phyloP scores from a whole-genome alignment of 2,888 invertebrate genomes.

The Rugalucina vietnamica region DNA sequence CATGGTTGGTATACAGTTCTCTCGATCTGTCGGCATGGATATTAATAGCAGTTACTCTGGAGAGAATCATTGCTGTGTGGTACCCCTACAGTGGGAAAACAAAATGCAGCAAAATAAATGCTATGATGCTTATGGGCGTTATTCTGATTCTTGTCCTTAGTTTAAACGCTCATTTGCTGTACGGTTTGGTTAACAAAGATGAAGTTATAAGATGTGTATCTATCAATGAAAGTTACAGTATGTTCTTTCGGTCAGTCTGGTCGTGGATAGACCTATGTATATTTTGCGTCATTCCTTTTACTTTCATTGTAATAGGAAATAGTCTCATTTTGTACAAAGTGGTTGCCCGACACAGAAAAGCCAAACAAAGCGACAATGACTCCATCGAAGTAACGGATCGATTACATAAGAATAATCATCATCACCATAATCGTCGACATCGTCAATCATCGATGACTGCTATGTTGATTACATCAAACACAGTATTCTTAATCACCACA shows the following conservation, averaged over 20 bases:
- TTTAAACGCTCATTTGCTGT: slow-evolving; percentile 72
- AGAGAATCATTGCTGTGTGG: slow-evolving; percentile 73
- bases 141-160: slow-evolving; percentile 57
- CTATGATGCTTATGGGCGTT: slow-evolving; percentile 43
- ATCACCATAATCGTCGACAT: too few species aligned
- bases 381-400: slow-evolving; percentile 9
- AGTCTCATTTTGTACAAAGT: slow-evolving; percentile 69
- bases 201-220: slow-evolving; percentile 50
- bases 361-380: background rate
- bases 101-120: slow-evolving; percentile 60
- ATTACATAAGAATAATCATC: too few species aligned
- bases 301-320: slow-evolving; percentile 73
- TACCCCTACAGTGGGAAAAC: slow-evolving; percentile 68
- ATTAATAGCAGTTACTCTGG: too few species aligned
- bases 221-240: slow-evolving; percentile 43
- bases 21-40: slow-evolving; percentile 78
- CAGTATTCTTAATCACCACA: slow-evolving; percentile 71
- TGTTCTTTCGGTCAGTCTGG: slow-evolving; percentile 67
- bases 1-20: slow-evolving; percentile 72
- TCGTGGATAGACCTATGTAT: slow-evolving; percentile 76
- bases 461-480: slow-evolving; percentile 70
- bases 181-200: slow-evolving; percentile 56
- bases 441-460: slow-evolving; percentile 73
- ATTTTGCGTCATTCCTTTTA: slow-evolving; percentile 72
- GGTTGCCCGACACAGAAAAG: slow-evolving; percentile 54